Base-by-base conservation (phyloP, 2,113 vertebrate species). In the Sula dactylatra region DNA sequence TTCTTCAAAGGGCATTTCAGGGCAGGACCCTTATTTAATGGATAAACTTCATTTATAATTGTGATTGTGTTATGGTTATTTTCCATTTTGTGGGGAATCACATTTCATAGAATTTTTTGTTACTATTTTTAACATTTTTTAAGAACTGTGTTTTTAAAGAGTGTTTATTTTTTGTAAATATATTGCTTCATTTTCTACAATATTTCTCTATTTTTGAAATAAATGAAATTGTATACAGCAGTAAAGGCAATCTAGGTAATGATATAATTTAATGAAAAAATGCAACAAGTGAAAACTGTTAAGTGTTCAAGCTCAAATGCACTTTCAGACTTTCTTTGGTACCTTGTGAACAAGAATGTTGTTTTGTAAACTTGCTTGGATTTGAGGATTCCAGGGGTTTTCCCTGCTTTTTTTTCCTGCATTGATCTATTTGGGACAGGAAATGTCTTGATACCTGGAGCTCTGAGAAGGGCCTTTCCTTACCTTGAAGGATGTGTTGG, bases 101-200 rank as follows among this genome's bases (percentile, higher is more conserved):
- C 9, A 36, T 79, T 71, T 80, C 4, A 13, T 10, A 27, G 13
- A 18, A 6, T 38, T 50, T 78, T 83, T 89, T 4, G 1, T 92
- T 52, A 29, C 47, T 67, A 9, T 49, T 83, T 54, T n/a, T 65
- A 87, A 26, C 27, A 16, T 47, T 84, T 86, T 86, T 47, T 45
- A 65, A 56, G 10, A 74, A 32, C 10, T 42, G 29, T 42, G 13
- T 29, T 56, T 87, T 49, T 64, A 64, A 54, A 62, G 34, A 42
- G 4, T 42, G 21, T 22, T 88, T 86, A n/a, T 93, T 91, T 91
- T 95, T 85, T 93, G 13, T 69, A 61, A 87, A 59, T 22, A 7
- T 5, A 19, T 74, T 5, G 7, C 3, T 58, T 88, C 9, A 4
- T 76, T 94, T 91, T 82, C 38, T 78, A 27, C 27, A 44, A 65